Evolutionary conservation across 2,888 invertebrate species (phyloP).

Genomic region (Nemapogon koenigi): DNA sequence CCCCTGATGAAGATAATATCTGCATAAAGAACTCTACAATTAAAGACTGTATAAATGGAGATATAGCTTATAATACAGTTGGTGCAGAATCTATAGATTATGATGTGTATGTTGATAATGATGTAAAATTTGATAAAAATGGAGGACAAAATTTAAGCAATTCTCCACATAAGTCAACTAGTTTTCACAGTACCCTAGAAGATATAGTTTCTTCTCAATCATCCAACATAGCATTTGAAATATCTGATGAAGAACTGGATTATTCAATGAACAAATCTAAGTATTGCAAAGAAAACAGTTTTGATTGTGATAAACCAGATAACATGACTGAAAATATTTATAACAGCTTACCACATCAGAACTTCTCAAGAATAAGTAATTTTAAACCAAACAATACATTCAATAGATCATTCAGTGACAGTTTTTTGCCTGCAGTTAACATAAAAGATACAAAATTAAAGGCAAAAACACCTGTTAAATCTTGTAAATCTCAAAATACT

Average conservation of each 20-base stretch:
- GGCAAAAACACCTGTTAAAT: conserved; percentile 5
- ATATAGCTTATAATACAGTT: not conserved
- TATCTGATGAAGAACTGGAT: conserved; percentile 69
- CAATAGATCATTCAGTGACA: conserved; percentile 17
- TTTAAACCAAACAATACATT: not conserved
- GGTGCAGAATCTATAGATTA: not conserved
- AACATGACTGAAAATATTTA: too few species aligned
- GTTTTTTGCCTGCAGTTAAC: conserved; percentile 24
- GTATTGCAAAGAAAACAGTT: conserved; percentile 17
- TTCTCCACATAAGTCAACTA: not conserved
- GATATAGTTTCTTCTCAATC: conserved; percentile 24
- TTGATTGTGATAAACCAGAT: conserved; percentile 1
- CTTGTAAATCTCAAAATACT: conserved; percentile 4
- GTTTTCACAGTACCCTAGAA: not conserved
- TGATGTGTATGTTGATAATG: not conserved
- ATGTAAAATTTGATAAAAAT: not conserved
- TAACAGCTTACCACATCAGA: too few species aligned
- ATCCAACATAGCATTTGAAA: conserved; percentile 27
- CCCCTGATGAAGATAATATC: not conserved
- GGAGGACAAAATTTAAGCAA: not conserved
- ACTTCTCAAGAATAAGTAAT: too few species aligned
- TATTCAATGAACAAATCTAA: conserved; percentile 59
- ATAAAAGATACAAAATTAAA: conserved; percentile 18
- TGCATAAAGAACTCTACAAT: not conserved
- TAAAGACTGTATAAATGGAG: not conserved